Percentiles rank a stretch among this genome's conserved stretches.
Conservation (phyloP, 2,113 vertebrate species). For the Oreochromis tanganicae region DNA sequence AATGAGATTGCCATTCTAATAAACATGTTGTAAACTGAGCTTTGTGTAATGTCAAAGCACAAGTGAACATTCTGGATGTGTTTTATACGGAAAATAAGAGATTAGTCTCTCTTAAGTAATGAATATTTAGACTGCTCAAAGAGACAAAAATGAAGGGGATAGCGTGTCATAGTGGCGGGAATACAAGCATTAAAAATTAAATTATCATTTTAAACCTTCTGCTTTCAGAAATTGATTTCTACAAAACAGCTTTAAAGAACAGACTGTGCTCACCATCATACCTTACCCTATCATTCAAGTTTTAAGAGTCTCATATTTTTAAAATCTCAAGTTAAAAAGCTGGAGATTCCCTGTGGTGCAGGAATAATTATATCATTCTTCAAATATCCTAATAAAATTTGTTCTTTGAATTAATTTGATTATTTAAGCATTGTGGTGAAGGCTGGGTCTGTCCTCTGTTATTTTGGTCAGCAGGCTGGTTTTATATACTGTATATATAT, state of each 20-base stretch:
- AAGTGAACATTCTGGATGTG: not conserved
- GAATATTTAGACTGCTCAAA: not conserved
- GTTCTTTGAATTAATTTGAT: not conserved
- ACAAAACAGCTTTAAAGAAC: not conserved
- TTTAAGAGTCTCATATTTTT: not conserved
- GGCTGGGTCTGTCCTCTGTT: conserved; percentile 85
- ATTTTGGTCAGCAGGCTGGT: conserved; percentile 84
- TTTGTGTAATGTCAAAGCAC: not conserved
- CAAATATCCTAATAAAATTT: not conserved
- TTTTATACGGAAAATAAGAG: not conserved
- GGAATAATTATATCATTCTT: not conserved
- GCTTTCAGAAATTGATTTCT: not conserved
- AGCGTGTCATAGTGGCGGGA: not conserved
- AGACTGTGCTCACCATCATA: not conserved
- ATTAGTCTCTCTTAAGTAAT: not conserved
- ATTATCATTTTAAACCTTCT: not conserved
- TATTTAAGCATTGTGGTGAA: conserved; percentile 71
- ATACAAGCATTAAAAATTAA: not conserved
- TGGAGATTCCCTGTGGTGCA: not conserved
- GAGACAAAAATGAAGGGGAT: not conserved
- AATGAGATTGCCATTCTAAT: not conserved
- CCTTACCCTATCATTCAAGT: not conserved
- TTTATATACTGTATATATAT: not conserved
- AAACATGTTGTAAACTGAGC: not conserved
- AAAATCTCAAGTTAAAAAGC: conserved; percentile 15